phyloP scores from a whole-genome alignment of 2,888 invertebrate genomes.

The Nymphalis polychloros region DNA sequence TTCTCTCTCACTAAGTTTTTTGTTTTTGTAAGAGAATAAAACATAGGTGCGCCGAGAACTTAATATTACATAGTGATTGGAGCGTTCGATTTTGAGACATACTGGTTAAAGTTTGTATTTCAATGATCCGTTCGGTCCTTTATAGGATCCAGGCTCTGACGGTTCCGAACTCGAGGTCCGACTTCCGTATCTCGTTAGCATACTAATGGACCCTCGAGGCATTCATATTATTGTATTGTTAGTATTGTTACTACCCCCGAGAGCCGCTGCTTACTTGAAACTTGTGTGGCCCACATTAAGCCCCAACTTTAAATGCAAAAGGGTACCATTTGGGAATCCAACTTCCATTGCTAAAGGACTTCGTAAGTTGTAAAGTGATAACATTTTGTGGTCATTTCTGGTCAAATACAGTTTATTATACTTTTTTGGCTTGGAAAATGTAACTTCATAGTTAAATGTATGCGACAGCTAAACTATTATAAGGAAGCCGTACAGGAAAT shows the following conservation, averaged over 20 bases:
- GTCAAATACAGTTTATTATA: background rate
- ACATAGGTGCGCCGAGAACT: background rate
- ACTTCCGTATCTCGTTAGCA: slow-evolving; percentile 51
- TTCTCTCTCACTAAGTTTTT: slow-evolving; percentile 23
- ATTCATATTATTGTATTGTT: slow-evolving; percentile 52
- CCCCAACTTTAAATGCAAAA: slow-evolving; percentile 27
- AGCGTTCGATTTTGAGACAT: background rate
- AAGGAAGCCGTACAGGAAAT: too few species aligned
- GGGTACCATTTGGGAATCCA: slow-evolving; percentile 24
- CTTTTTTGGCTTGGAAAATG: too few species aligned
- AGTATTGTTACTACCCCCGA: slow-evolving; percentile 35
- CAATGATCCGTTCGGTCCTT: slow-evolving; percentile 13
- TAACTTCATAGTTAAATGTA: too few species aligned
- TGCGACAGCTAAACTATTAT: too few species aligned
- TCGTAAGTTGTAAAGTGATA: slow-evolving; percentile 18
- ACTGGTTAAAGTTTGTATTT: slow-evolving; percentile 12
- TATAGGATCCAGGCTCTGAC: slow-evolving; percentile 35
- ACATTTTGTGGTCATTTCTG: slow-evolving; percentile 3
- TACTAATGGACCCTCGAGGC: slow-evolving; percentile 63
- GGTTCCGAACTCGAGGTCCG: slow-evolving; percentile 39
- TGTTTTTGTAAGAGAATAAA: too few species aligned
- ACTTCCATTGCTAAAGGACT: slow-evolving; percentile 9
- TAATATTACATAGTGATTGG: background rate
- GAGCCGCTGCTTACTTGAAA: slow-evolving; percentile 18
- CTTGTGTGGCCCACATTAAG: slow-evolving; percentile 25